Conservation (phyloP, 1,140 invertebrate species). For the Drosophila rufa region DNA sequence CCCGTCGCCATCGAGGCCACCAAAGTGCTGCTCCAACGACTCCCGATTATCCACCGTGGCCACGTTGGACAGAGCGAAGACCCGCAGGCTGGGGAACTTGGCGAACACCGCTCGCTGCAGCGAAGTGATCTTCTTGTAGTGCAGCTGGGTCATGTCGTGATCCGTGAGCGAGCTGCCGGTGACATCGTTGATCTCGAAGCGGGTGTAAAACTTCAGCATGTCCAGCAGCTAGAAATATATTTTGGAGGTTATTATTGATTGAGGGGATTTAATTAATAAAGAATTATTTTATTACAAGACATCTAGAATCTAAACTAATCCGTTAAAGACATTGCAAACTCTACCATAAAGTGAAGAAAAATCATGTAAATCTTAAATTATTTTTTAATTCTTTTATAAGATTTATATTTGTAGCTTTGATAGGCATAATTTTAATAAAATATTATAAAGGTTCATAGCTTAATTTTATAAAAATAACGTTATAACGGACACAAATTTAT, state of each 20-base stretch:
- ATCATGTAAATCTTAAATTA: too few species aligned
- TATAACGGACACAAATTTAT: too few species aligned
- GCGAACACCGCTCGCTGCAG: conserved; percentile 97
- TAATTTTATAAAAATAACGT: too few species aligned
- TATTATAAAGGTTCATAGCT: too few species aligned
- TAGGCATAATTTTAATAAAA: too few species aligned
- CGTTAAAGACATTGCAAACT: too few species aligned
- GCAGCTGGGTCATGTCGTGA: conserved; percentile 96
- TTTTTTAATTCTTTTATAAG: too few species aligned
- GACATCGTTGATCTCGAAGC: conserved; percentile 99
- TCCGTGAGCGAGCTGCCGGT: conserved; percentile 97
- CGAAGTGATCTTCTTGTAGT: conserved; percentile 96
- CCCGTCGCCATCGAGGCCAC: conserved; percentile 90
- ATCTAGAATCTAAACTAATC: too few species aligned
- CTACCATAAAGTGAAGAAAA: too few species aligned
- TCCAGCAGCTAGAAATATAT: conserved; percentile 93
- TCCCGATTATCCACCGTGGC: conserved; percentile 96
- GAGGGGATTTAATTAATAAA: neutral
- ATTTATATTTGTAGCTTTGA: too few species aligned
- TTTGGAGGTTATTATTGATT: neutral
- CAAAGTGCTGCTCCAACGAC: conserved; percentile 94
- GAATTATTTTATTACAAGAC: too few species aligned
- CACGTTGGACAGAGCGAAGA: conserved; percentile 97
- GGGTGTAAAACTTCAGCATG: conserved; percentile 98
- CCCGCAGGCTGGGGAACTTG: conserved; percentile 94